Evolutionary conservation across 1,140 invertebrate genomes (phyloP).

Genomic region (Sitophilus oryzae): DNA sequence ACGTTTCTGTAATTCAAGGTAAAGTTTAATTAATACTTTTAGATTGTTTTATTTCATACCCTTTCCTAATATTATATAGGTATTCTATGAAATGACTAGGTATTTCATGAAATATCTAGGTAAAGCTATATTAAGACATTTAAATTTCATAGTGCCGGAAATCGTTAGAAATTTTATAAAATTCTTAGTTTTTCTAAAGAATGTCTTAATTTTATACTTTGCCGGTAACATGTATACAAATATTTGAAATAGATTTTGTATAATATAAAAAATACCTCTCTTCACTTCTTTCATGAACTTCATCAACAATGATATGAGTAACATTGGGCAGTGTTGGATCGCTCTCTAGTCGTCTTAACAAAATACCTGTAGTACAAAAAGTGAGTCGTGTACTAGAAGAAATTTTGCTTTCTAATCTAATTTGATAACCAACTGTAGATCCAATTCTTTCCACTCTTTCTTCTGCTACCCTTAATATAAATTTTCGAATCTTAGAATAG

Average conservation of each 20-base stretch:
- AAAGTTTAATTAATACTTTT: too few relatives aligned
- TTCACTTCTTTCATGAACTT: slow-evolving; percentile 85
- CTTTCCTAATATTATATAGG: too few relatives aligned
- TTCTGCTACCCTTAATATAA: slow-evolving; percentile 61
- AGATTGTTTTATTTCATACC: too few relatives aligned
- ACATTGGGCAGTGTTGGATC: slow-evolving; percentile 64
- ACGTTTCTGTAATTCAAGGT: too few relatives aligned
- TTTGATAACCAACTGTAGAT: slow-evolving; percentile 79
- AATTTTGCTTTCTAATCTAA: slow-evolving; percentile 69
- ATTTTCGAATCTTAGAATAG: not conserved
- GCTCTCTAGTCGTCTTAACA: slow-evolving; percentile 72
- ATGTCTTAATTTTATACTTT: too few relatives aligned
- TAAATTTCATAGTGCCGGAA: too few relatives aligned
- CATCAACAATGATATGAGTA: slow-evolving; percentile 79
- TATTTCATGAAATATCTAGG: too few relatives aligned
- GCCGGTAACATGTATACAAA: too few relatives aligned
- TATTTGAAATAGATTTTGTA: slow-evolving; percentile 34
- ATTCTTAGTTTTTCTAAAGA: too few relatives aligned
- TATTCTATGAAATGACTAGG: too few relatives aligned
- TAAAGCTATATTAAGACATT: too few relatives aligned
- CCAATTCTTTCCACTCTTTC: slow-evolving; percentile 80
- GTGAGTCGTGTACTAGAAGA: slow-evolving; percentile 70
- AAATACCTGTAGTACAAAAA: slow-evolving; percentile 89
- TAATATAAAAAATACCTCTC: slow-evolving; percentile 53
- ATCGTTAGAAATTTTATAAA: too few relatives aligned